A percentile compares a stretch with the other conserved stretches of the same genome.
Conservation (phyloP, 2,888 invertebrate genomes). For the Caenorhabditis afra region DNA sequence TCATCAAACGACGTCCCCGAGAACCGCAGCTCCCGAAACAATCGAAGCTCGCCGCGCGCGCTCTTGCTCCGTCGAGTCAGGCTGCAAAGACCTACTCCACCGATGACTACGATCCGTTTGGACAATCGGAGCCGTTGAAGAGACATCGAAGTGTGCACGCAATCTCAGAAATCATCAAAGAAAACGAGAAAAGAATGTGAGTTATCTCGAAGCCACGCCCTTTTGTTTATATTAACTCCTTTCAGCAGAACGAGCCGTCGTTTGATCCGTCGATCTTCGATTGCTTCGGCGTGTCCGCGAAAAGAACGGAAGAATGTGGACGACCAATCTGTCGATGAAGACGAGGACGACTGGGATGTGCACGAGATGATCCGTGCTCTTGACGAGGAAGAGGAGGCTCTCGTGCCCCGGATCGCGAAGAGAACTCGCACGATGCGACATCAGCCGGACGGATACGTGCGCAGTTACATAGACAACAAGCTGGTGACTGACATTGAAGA, state of each 20-base stretch:
- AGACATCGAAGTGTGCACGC: slow-evolving; percentile 51
- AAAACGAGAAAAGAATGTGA: slow-evolving; percentile 49
- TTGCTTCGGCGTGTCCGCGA: slow-evolving; percentile 52
- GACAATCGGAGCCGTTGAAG: slow-evolving; percentile 53
- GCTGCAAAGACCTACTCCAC: slow-evolving; percentile 58
- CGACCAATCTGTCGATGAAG: slow-evolving; percentile 27
- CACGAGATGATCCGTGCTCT: slow-evolving; percentile 33
- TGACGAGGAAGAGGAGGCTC: slow-evolving; percentile 57
- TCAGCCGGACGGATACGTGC: slow-evolving; percentile 71
- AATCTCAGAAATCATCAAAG: slow-evolving; percentile 50
- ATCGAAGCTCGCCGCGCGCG: slow-evolving; percentile 52
- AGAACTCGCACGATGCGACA: slow-evolving; percentile 72
- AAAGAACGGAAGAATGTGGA: slow-evolving; percentile 46
- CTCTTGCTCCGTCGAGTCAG: slow-evolving; percentile 65
- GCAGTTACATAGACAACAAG: slow-evolving; percentile 73
- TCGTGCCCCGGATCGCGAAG: slow-evolving; percentile 63
- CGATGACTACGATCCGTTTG: slow-evolving; percentile 53
- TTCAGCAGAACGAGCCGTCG: slow-evolving; percentile 44
- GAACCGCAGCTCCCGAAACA: slow-evolving; percentile 61
- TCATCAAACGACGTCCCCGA: slow-evolving; percentile 85
- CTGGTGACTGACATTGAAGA: slow-evolving; percentile 69
- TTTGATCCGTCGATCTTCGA: slow-evolving; percentile 40
- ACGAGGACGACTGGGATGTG: slow-evolving; percentile 50
- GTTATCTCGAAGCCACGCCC: neutral
- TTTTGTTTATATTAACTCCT: too few relatives aligned